Evolutionary conservation across 1,140 invertebrate genomes (phyloP), one percentile per base, ranked within the genome.

Genomic region (Drosophila biarmipes): DNA sequence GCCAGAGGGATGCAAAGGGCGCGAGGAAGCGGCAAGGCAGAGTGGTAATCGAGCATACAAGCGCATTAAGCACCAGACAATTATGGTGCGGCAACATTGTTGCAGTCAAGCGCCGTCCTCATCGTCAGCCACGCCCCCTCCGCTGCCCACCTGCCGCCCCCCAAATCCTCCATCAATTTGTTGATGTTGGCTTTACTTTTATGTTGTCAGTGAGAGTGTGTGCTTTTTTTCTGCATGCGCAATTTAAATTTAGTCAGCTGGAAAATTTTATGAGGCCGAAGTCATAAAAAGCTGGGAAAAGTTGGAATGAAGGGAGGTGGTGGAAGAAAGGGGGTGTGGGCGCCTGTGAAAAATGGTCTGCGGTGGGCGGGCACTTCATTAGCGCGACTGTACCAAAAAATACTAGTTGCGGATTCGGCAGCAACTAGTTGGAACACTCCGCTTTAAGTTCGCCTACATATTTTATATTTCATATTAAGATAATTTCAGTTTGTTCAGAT

Each of bases 181-280:
- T 46, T 35, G 35, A 15, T 49, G 34, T 27, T 35, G 29, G 64
- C 67, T 40, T 73, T 53, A 45, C 54, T 61, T 21, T 62, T 7
- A 19, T 21, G 63, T 37, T 27, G 21, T 38, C 19, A n/a, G 40
- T 31, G 10, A n/a, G 62, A 40, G 34, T 48, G 21, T 66, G 57
- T 42, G 40, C 11, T 62, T 69, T 56, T 59, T 73, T 74, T 75
- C 64, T 85, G 57, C 76, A 85, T 72, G 80, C 72, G 62, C 66
- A 76, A 76, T 84, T 68, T 72, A 80, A 80, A 85, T 76, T 80
- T 85, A 85, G 80, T 78, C 78, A 68, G 67, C 56, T 67, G 77
- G 66, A 62, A 75, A 80, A 68, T 74, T 48, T 74, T 68, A 68
- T 73, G 55, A 58, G 56, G 38, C 59, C 42, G 45, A 49, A 42